Evolutionary conservation across 2,888 invertebrate genomes (phyloP).

Genomic region (Nymphalis polychloros): DNA sequence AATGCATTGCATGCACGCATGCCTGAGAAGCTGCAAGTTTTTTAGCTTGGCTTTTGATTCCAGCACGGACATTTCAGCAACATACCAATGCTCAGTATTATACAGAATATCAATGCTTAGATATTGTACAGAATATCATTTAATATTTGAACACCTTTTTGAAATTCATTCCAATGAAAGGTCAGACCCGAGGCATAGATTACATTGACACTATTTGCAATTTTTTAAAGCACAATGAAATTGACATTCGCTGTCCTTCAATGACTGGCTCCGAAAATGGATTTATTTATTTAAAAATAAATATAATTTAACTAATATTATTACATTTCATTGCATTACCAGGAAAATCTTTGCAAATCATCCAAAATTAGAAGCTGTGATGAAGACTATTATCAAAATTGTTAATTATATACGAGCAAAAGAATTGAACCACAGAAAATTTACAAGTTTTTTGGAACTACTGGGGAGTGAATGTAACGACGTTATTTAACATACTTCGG

Average conservation of each 20-base stretch:
- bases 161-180: conserved; percentile 32
- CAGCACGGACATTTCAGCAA: not conserved
- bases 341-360: conserved; percentile 20
- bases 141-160: conserved; percentile 12
- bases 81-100: not conserved
- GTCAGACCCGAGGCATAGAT: conserved; percentile 27
- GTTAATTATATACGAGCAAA: conserved; percentile 11
- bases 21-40: conserved; percentile 12
- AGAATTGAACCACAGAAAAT: conserved; percentile 16
- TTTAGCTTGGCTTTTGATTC: not conserved
- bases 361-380: conserved; percentile 13
- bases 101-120: too few species aligned
- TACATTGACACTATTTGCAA: not conserved
- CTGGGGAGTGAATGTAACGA: not conserved
- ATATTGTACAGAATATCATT: not conserved
- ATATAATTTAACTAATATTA: conserved; percentile 17
- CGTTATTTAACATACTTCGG: not conserved
- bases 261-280: conserved; percentile 34
- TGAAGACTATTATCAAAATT: conserved; percentile 15
- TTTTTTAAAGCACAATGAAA: not conserved
- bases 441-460: conserved; percentile 2
- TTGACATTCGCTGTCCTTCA: conserved; percentile 28
- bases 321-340: conserved; percentile 33
- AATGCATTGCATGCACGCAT: too few species aligned
- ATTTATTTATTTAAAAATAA: conserved; percentile 32